These are phyloP conservation scores for Gibbula magus DNA, from an alignment of 2,888 invertebrate genomes.

Conservation along the genomic window DNA sequence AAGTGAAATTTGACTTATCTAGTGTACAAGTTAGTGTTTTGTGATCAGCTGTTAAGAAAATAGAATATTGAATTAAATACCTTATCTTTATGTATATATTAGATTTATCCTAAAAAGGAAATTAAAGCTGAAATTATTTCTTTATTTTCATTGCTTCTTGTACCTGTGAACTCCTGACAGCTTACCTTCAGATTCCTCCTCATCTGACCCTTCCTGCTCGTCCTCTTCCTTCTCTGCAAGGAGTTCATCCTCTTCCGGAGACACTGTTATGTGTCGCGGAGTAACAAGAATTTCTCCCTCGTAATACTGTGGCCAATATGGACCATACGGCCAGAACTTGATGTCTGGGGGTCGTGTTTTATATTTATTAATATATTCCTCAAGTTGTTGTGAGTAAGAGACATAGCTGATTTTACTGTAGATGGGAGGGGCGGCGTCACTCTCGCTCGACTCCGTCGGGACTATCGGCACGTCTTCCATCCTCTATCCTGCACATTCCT, in stretches of 20 bases:
- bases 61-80: too few species aligned
- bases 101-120: too few species aligned
- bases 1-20: too few species aligned
- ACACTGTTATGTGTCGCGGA: conserved; percentile 49
- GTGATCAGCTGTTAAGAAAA: too few species aligned
- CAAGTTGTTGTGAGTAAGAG: conserved; percentile 64
- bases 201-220: background rate
- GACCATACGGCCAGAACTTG: conserved; percentile 72
- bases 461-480: background rate
- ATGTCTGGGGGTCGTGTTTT: conserved; percentile 68
- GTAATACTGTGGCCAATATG: conserved; percentile 68
- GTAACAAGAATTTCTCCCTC: conserved; percentile 61
- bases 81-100: too few species aligned
- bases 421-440: background rate
- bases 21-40: too few species aligned
- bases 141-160: too few species aligned
- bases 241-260: conserved; percentile 50
- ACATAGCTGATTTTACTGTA: conserved; percentile 12
- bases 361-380: conserved; percentile 66
- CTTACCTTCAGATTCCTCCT: background rate
- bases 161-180: background rate
- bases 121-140: too few species aligned
- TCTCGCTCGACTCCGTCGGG: background rate
- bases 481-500: background rate
- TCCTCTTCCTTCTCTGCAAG: conserved; percentile 31